Base-by-base conservation (phyloP, 2,888 invertebrate genomes). In the Beris chalybata region DNA sequence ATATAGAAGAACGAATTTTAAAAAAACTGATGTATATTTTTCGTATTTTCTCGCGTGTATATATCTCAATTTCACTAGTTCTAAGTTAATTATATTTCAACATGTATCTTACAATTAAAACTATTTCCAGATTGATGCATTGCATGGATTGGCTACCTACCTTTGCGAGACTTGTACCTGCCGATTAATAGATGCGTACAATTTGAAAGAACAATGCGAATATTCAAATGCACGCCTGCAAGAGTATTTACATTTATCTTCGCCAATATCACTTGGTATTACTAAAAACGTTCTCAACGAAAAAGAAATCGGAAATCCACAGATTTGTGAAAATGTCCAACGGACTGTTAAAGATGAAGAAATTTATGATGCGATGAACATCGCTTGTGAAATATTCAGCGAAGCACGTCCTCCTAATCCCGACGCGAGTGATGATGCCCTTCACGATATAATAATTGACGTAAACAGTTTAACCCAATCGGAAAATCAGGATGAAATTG, bases 161-260 rank as follows among this genome's bases (percentile, higher is more conserved):
- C 67, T 78, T 44, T 77, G 77, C 47, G 74, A 74, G 57, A 73
- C 76, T 22, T 78, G 78, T 65, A 67, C 76, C 4, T 75, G 76
- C 68, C 74, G 76, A 6, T 67, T 78, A 5, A 70, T 74, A 31
- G 74, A 76, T 66, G 74, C 77, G 1, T 78, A 74, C 64, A 76
- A 77, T 69, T 71, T 78, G 3, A 75, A 76, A 47, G 74, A 76
- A 63, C 72, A 76, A 12, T 74, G 75, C 9, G 76, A 76, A 67
- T 72, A 74, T 5, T 76, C 77, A 0, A 77, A 78, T 38, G 70
- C 70, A 15, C 73, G 74, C 12, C 64, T 77, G 54, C 73, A 72
- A 52, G 74, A 77, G 30, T 76, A 73, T 67, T 70, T 76, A 5
- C 68, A 71, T 5, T 67, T 71, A 43, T 22, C 22, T 22, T 22